These are phyloP conservation scores for Triplophysa bombifrons DNA, from an alignment of 2,797 vertebrate species.

Conservation along the genomic window DNA sequence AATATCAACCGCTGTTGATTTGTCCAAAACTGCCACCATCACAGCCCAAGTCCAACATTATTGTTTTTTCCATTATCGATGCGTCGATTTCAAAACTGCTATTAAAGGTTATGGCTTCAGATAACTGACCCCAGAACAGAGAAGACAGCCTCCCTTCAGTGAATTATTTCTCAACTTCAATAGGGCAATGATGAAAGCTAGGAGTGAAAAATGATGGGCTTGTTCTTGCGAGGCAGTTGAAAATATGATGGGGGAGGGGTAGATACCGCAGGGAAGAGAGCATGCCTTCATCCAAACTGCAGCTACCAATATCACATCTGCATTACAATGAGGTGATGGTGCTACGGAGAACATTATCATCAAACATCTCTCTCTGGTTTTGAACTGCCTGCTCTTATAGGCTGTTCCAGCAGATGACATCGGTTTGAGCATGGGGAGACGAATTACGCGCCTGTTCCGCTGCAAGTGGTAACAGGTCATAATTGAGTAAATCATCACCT, in stretches of 20 bases:
- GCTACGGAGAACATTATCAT: conserved; percentile 44
- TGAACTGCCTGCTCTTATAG: conserved; percentile 30
- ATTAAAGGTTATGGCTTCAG: conserved; percentile 21
- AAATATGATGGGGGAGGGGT: conserved; percentile 11
- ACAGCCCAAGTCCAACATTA: too few relatives aligned
- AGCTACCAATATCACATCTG: conserved; percentile 51
- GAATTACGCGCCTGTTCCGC: background rate
- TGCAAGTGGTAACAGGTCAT: conserved; percentile 8
- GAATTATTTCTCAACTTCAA: conserved; percentile 35
- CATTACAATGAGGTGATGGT: conserved; percentile 55
- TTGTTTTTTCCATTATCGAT: background rate
- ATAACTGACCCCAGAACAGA: conserved; percentile 17
- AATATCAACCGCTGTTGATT: too few relatives aligned
- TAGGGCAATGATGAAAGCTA: conserved; percentile 21
- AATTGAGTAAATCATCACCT: conserved; percentile 24
- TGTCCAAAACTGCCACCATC: too few relatives aligned
- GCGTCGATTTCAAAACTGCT: conserved; percentile 27
- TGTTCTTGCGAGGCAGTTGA: conserved; percentile 22
- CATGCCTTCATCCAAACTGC: conserved; percentile 44
- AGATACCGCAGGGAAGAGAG: conserved; percentile 33
- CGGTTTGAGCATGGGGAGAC: background rate
- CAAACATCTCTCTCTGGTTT: conserved; percentile 47
- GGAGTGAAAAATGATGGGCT: background rate
- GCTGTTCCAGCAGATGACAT: conserved; percentile 11
- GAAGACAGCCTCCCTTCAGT: conserved; percentile 11